Base-by-base conservation (phyloP, 2,797 vertebrate genomes). In the Denticeps clupeoides region DNA sequence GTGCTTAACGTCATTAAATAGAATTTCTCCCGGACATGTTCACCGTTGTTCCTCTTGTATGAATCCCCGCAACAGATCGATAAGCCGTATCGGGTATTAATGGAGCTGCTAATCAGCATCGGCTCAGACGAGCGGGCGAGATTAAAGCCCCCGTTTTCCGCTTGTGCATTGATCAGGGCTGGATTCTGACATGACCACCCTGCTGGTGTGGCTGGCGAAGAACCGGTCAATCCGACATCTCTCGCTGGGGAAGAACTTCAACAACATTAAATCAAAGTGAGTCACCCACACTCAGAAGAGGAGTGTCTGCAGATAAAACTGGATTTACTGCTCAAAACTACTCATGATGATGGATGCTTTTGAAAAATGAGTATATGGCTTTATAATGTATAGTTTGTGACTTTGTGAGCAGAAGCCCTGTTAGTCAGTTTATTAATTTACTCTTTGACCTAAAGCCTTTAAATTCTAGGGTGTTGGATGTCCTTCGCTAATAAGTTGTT, bases 211-310 rank as follows among this genome's bases (percentile, higher is more conserved):
- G 93, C 82, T 98, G 62, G 89, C 92, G 78, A 97, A 89, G 83
- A 98, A 98, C 74, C 84, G 90, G 59, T 98, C 93, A 7, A 93
- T 98, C 73, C 84, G 86, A 60, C 89, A 97, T 63, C 79, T 98
- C 63, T 91, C 90, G 0, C 76, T 97, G 64, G 94, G 94, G 65
- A 98, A 93, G 81, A 98, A 98, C 68, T 97, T 98, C 84, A 98
- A 88, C 83, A 98, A 93, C 81, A 98, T 98, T 85, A 98, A 98
- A 71, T 88, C 94, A 69, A 97, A 97, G 93, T 97, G 85, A 84
- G 84, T 54, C 46, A 57, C 71, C n/a, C n/a, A n/a, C n/a, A n/a
- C n/a, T n/a, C n/a, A n/a, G n/a, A 82, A 69, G 65, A 48, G 18
- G 13, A 4, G 27, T 4, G 2, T 23, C 22, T n/a, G n/a, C 15